phyloP scores from a whole-genome alignment of 2,888 invertebrate species.

The Epistrophe eligans region DNA sequence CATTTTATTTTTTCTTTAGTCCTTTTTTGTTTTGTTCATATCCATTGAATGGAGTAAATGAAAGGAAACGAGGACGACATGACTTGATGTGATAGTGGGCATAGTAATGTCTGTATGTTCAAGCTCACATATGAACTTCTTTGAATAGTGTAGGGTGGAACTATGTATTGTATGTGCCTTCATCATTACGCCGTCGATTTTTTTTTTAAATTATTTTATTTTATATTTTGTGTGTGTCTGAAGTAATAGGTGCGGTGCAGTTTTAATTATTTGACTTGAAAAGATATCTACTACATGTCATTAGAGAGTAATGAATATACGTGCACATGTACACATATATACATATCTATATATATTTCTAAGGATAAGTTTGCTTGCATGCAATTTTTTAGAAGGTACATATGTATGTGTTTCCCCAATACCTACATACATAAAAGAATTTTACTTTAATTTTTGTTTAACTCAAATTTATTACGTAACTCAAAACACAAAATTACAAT shows the following conservation, averaged over 20 bases:
- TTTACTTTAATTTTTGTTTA: background rate
- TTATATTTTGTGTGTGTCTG: constrained; percentile 24
- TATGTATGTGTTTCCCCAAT: constrained; percentile 31
- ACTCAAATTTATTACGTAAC: background rate
- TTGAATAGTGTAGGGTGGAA: background rate
- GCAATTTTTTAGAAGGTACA: constrained; percentile 20
- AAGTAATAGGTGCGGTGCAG: constrained; percentile 44
- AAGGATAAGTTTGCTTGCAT: background rate
- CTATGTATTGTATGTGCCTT: constrained; percentile 10
- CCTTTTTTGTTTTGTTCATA: constrained; percentile 36
- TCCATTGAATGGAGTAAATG: constrained; percentile 72
- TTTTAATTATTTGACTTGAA: constrained; percentile 72
- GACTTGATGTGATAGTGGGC: constrained; percentile 46
- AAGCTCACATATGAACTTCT: background rate
- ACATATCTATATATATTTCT: constrained; percentile 3
- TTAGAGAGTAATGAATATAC: constrained; percentile 6
- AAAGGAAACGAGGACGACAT: constrained; percentile 73
- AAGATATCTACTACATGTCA: constrained; percentile 54
- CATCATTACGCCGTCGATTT: constrained; percentile 57
- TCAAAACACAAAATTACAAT: background rate
- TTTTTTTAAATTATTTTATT: background rate
- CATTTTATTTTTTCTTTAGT: background rate
- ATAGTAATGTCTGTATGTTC: constrained; percentile 36
- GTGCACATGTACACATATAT: background rate
- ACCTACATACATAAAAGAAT: background rate